Percentiles rank a stretch among this genome's conserved stretches.
Conservation (phyloP, 64 coral and sea anemone species). For the Actinia equina region DNA sequence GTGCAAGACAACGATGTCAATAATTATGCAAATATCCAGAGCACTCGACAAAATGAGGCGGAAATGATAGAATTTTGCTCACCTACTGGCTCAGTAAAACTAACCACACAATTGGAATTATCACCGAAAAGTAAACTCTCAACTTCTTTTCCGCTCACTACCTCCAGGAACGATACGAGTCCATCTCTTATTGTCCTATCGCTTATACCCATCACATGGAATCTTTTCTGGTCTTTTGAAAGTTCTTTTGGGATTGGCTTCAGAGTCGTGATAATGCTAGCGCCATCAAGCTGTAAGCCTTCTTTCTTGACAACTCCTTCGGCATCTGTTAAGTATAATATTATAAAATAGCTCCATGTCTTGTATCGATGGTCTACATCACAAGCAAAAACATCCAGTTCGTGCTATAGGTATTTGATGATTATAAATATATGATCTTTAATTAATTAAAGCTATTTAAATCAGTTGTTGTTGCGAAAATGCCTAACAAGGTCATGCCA, state of each 20-base stretch:
- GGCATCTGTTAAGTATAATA: too few relatives aligned
- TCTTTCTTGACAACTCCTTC: background rate
- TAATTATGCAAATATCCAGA: too few relatives aligned
- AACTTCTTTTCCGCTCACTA: background rate
- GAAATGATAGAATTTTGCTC: background rate
- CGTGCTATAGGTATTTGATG: too few relatives aligned
- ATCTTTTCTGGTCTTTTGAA: background rate
- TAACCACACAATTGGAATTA: background rate
- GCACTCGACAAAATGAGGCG: background rate
- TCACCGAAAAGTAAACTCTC: background rate
- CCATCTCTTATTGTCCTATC: background rate
- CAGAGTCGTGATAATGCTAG: background rate
- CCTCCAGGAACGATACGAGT: constrained; percentile 22
- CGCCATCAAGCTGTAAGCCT: background rate
- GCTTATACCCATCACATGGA: background rate
- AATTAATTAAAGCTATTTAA: too few relatives aligned
- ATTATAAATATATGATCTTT: too few relatives aligned
- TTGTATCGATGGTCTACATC: too few relatives aligned
- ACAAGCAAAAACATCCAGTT: too few relatives aligned
- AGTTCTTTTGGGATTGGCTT: background rate
- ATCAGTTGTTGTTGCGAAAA: too few relatives aligned
- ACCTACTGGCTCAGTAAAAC: background rate
- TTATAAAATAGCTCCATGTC: too few relatives aligned
- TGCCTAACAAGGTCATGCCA: too few relatives aligned
- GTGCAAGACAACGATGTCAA: too few relatives aligned